phyloP scores from a whole-genome alignment of 2,113 vertebrate genomes.

The Mionectes macconnelli region DNA sequence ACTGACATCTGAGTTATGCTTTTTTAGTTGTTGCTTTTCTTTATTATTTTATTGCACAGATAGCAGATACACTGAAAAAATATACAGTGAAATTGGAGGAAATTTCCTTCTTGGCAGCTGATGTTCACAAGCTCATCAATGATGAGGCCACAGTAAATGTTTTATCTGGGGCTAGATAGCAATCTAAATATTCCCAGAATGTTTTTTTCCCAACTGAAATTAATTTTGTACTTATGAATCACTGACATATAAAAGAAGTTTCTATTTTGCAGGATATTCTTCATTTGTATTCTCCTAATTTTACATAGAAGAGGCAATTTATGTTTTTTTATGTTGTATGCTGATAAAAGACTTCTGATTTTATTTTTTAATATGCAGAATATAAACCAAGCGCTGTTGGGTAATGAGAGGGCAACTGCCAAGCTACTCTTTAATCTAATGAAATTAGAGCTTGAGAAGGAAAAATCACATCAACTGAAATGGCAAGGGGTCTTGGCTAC shows the following conservation, averaged over 20 bases:
- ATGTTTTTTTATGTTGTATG: not conserved
- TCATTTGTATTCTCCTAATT: not conserved
- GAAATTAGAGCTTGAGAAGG: conserved; percentile 77
- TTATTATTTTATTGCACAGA: conserved; percentile 61
- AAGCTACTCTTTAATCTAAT: conserved; percentile 78
- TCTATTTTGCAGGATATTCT: not conserved
- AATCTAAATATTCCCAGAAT: not conserved
- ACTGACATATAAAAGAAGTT: not conserved
- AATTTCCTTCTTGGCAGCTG: conserved; percentile 75
- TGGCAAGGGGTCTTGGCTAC: conserved; percentile 68
- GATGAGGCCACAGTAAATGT: conserved; percentile 84
- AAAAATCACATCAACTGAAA: conserved; percentile 52
- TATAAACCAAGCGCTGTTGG: conserved; percentile 85
- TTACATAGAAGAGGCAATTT: not conserved
- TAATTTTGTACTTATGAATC: not conserved
- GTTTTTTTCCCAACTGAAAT: not conserved
- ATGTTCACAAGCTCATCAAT: conserved; percentile 81
- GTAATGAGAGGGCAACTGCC: conserved; percentile 80
- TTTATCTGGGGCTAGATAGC: not conserved
- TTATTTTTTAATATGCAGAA: conserved; percentile 63
- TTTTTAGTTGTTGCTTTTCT: not conserved
- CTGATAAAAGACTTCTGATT: not conserved
- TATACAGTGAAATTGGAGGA: conserved; percentile 75
- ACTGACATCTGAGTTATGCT: not conserved
- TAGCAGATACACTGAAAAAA: conserved; percentile 76